Conservation (phyloP, 2,113 vertebrate genomes). For the Rhagologus leucostigma region DNA sequence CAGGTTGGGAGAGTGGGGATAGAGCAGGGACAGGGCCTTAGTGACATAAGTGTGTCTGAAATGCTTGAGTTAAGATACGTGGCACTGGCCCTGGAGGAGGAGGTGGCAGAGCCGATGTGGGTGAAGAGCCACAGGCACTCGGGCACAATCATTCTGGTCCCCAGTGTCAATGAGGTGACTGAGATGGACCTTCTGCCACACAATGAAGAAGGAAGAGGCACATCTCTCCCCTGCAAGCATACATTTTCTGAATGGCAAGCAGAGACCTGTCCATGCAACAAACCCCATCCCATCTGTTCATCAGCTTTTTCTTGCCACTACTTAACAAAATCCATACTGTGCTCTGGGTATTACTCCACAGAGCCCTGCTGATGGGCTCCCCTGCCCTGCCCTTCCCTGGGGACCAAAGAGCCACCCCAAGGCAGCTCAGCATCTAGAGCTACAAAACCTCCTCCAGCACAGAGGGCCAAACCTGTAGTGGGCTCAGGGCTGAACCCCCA, state of each 20-base stretch:
- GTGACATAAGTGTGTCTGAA: neutral
- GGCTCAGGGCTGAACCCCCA: neutral
- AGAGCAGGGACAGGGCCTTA: neutral
- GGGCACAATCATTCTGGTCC: neutral
- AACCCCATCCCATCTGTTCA: neutral
- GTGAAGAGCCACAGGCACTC: neutral
- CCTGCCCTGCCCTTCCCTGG: fast-evolving
- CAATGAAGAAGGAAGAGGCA: neutral
- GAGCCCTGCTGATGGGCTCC: neutral
- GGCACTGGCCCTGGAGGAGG: neutral
- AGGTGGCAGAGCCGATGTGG: fast-evolving
- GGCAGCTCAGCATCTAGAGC: neutral
- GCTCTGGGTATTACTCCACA: fast-evolving
- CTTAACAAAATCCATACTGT: neutral
- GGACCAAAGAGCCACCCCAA: neutral
- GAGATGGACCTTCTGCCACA: neutral
- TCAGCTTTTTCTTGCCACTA: neutral
- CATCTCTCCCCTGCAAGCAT: neutral
- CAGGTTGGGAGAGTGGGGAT: neutral
- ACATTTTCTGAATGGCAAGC: neutral
- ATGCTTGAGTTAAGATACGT: neutral
- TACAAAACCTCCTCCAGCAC: neutral
- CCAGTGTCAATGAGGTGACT: neutral
- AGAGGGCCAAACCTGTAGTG: neutral
- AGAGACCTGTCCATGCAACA: neutral